Evolutionary conservation across 2,797 vertebrate species (phyloP).

Genomic region (Siniperca obscura): DNA sequence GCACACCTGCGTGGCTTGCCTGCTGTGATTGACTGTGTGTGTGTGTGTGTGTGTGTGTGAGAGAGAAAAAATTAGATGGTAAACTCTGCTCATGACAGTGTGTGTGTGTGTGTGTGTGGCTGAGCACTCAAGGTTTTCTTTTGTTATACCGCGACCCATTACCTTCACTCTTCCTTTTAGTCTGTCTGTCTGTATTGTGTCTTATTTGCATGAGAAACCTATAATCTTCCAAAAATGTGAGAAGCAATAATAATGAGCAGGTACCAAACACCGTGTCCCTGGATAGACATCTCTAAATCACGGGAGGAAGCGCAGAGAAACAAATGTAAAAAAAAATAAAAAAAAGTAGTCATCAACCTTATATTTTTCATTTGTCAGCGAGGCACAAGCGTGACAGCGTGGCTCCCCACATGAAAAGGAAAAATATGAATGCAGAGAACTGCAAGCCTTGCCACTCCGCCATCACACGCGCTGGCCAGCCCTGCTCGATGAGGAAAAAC

Average conservation of each 20-base stretch:
- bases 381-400: constrained; percentile 60
- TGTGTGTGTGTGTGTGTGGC: constrained; percentile 21
- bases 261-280: neutral
- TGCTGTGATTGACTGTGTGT: constrained; percentile 26
- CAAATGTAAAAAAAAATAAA: constrained; percentile 18
- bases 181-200: constrained; percentile 32
- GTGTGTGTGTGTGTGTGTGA: constrained; percentile 13
- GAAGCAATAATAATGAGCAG: constrained; percentile 52
- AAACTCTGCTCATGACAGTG: constrained; percentile 8
- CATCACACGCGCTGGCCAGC: constrained; percentile 10
- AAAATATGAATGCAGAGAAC: constrained; percentile 39
- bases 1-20: constrained; percentile 19
- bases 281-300: constrained; percentile 49
- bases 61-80: constrained; percentile 30
- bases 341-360: constrained; percentile 58
- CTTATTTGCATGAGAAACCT: constrained; percentile 56
- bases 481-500: neutral
- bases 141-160: constrained; percentile 24
- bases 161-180: constrained; percentile 22
- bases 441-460: constrained; percentile 32
- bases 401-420: constrained; percentile 36
- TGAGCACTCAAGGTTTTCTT: constrained; percentile 28
- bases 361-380: constrained; percentile 72
- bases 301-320: constrained; percentile 15
- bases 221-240: constrained; percentile 49